A percentile compares a stretch with the other conserved stretches of the same genome.
phyloP scores from a whole-genome alignment of 2,113 vertebrate species.

The Coptodon rendalli region DNA sequence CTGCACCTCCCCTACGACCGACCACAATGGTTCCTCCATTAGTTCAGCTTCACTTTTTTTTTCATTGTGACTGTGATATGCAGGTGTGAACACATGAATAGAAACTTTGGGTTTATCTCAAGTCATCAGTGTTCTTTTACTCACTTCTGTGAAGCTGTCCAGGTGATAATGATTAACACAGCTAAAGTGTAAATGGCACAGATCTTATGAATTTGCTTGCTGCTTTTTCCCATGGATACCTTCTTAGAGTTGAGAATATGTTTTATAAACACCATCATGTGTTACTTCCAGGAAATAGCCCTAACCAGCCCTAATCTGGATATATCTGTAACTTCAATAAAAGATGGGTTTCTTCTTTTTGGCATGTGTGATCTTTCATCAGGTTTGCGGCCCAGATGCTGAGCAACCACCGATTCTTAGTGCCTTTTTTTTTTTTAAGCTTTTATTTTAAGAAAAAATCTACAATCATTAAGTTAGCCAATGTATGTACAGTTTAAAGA shows the following conservation, averaged over 20 bases:
- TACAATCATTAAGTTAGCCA: background rate
- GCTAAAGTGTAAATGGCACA: background rate
- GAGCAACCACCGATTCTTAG: background rate
- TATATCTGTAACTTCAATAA: background rate
- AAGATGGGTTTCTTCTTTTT: background rate
- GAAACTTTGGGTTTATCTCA: background rate
- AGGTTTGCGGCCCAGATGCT: background rate
- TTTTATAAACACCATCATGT: background rate
- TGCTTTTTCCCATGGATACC: background rate
- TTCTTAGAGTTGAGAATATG: background rate
- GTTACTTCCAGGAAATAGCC: background rate
- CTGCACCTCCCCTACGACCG: background rate
- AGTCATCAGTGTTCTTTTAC: background rate
- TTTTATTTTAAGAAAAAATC: background rate
- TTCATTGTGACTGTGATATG: background rate
- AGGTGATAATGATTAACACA: background rate
- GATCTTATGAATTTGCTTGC: background rate
- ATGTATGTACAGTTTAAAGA: background rate
- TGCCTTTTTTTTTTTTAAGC: background rate
- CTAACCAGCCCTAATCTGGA: background rate
- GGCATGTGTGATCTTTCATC: background rate
- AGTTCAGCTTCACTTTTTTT: background rate
- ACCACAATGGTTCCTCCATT: background rate
- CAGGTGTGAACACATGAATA: background rate
- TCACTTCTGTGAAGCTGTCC: background rate